Evolutionary conservation across 2,797 vertebrate genomes (phyloP).

Genomic region (Danio aesculapii): DNA sequence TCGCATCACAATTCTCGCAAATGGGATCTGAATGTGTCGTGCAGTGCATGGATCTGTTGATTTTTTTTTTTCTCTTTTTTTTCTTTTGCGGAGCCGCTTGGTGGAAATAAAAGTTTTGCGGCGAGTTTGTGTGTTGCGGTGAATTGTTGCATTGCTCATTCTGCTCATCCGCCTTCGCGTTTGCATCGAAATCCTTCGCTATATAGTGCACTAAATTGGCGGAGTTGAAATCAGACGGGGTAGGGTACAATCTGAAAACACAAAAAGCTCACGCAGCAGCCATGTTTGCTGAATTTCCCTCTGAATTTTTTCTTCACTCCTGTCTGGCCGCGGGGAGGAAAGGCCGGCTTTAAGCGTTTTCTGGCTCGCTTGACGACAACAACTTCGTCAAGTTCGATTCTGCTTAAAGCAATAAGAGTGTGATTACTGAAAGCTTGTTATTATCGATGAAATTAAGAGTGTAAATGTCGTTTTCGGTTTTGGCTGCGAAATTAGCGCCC

Average conservation of each 20-base stretch:
- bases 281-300: slow-evolving; percentile 83
- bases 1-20: slow-evolving; percentile 18
- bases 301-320: slow-evolving; percentile 68
- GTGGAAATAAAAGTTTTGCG: slow-evolving; percentile 70
- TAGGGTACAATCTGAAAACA: slow-evolving; percentile 80
- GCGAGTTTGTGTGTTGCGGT: slow-evolving; percentile 43
- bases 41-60: slow-evolving; percentile 72
- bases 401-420: slow-evolving; percentile 42
- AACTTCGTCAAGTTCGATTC: not conserved
- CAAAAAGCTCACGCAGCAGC: slow-evolving; percentile 86
- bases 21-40: slow-evolving; percentile 64
- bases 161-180: slow-evolving; percentile 45
- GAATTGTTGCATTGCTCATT: slow-evolving; percentile 48
- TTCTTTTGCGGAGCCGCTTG: slow-evolving; percentile 60
- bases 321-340: slow-evolving; percentile 64
- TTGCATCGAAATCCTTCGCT: slow-evolving; percentile 31
- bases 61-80: slow-evolving; percentile 31
- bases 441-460: slow-evolving; percentile 61
- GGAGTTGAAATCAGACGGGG: slow-evolving; percentile 71
- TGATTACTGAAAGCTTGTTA: slow-evolving; percentile 47
- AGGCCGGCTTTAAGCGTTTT: not conserved
- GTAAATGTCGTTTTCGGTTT: slow-evolving; percentile 68
- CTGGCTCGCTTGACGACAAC: too few species aligned
- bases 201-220: slow-evolving; percentile 7
- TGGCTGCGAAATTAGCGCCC: slow-evolving; percentile 76